Evolutionary conservation across 2,113 vertebrate genomes (phyloP).

Genomic region (Xiphophorus maculatus): DNA sequence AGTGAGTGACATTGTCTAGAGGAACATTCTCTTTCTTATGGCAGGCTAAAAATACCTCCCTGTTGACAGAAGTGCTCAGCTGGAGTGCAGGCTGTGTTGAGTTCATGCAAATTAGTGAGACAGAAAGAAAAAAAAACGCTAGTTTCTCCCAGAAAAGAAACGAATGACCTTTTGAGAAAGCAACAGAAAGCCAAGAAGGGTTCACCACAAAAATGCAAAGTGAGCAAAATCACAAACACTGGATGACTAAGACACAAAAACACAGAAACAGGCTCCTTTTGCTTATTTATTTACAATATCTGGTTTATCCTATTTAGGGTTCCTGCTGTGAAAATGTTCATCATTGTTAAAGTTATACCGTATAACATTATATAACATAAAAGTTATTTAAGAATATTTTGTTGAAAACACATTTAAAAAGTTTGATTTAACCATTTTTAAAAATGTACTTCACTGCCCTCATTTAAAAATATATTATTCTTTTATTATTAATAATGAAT

Average conservation of each 20-base stretch:
- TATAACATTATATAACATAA: no score
- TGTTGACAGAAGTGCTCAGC: constrained; percentile 49
- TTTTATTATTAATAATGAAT: neutral
- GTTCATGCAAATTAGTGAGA: constrained; percentile 46
- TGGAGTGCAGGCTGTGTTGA: constrained; percentile 32
- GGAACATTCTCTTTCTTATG: neutral
- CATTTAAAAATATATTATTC: neutral
- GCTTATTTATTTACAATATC: neutral
- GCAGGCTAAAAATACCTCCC: neutral
- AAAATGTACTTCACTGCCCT: neutral
- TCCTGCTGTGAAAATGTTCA: neutral
- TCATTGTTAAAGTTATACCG: no score
- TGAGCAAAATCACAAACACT: constrained; percentile 6
- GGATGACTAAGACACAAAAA: neutral
- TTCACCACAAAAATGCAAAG: constrained; percentile 24
- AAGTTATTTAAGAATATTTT: no score
- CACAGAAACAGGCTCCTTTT: neutral
- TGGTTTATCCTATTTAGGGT: neutral
- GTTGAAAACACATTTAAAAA: neutral
- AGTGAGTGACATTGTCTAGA: neutral
- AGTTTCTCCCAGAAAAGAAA: constrained; percentile 19
- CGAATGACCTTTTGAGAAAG: constrained; percentile 38
- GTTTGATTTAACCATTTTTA: neutral
- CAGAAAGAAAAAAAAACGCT: constrained; percentile 25
- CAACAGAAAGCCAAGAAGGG: constrained; percentile 15